Conservation (phyloP, 2,113 vertebrate genomes). For the Formicarius rufipectus region DNA sequence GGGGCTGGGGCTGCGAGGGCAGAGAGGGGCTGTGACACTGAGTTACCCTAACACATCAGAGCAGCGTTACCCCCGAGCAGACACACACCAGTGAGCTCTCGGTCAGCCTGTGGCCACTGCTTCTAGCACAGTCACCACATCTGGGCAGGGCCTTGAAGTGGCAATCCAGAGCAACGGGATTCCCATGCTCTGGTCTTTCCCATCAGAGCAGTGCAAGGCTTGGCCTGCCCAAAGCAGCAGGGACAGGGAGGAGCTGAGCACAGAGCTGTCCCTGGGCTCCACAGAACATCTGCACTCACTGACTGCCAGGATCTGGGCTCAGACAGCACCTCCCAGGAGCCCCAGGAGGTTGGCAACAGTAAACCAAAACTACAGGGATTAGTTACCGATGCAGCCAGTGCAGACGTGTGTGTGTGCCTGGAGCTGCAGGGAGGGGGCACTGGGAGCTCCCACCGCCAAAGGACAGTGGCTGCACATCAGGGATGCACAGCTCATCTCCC, state of each 20-base stretch:
- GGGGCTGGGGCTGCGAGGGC: slow-evolving; percentile 23
- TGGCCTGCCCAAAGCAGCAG: neutral
- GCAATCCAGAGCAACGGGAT: neutral
- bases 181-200: neutral
- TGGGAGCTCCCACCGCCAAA: neutral
- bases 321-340: neutral
- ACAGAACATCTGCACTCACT: neutral
- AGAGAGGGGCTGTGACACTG: neutral
- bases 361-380: neutral
- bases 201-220: neutral
- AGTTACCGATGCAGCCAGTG: neutral
- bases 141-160: neutral
- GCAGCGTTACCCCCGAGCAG: neutral
- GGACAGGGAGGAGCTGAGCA: neutral
- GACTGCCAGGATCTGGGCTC: neutral
- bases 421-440: neutral
- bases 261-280: neutral
- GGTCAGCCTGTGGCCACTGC: neutral
- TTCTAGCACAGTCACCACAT: neutral
- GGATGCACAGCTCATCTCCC: neutral
- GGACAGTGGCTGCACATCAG: neutral
- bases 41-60: neutral
- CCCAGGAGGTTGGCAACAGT: neutral
- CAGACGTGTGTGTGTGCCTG: rapidly evolving
- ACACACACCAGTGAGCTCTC: neutral